Evolutionary conservation across 2,797 vertebrate species (phyloP).

Genomic region (Bradypodion ventrale): DNA sequence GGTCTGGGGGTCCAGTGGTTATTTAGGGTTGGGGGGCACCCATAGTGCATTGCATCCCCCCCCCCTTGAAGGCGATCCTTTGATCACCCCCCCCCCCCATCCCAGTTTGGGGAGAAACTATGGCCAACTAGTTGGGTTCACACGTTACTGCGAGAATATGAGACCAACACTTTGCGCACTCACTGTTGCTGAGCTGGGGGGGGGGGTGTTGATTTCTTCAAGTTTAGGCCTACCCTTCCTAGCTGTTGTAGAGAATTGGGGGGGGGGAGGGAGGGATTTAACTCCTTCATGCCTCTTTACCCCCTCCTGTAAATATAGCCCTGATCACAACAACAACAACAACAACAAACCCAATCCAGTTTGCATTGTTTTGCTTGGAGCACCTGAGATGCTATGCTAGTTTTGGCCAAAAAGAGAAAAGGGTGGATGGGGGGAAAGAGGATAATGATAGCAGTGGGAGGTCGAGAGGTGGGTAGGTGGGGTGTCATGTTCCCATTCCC

Average conservation of each 20-base stretch:
- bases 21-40: background rate
- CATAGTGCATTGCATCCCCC: background rate
- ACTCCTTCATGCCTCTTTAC: slow-evolving; percentile 27
- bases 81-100: fast-evolving
- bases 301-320: slow-evolving; percentile 23
- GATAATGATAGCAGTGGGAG: background rate
- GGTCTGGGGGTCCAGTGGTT: background rate
- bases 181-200: background rate
- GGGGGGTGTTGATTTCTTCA: background rate
- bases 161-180: too few species aligned
- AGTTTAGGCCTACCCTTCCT: background rate
- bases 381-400: background rate
- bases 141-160: background rate
- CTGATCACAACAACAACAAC: background rate
- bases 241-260: background rate
- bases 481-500: background rate
- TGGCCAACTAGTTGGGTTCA: background rate
- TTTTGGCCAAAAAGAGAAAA: background rate
- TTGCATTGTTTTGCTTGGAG: background rate
- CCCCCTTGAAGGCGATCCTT: too few species aligned
- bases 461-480: background rate
- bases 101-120: background rate
- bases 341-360: background rate
- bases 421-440: slow-evolving; percentile 10
- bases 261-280: background rate